Conservation (phyloP, 2,113 vertebrate species). For the Neofelis nebulosa region DNA sequence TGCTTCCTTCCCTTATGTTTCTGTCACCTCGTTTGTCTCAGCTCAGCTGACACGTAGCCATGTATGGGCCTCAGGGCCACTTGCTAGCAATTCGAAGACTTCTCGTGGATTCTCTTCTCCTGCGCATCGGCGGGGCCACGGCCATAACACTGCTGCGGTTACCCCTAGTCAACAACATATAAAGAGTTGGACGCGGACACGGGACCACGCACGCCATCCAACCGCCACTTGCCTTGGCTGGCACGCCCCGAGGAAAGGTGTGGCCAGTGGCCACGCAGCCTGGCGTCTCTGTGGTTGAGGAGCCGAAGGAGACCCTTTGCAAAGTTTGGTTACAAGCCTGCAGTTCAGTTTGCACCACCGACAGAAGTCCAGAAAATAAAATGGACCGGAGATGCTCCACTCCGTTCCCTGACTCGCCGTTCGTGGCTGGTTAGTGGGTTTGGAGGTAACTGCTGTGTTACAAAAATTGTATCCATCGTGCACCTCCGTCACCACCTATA, state of each 20-base stretch:
- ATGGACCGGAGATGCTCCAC: conserved; percentile 58
- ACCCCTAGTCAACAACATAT: conserved; percentile 31
- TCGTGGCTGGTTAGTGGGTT: conserved; percentile 72
- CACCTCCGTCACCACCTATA: conserved; percentile 76
- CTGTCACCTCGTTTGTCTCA: conserved; percentile 65
- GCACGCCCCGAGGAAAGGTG: not conserved
- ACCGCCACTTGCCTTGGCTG: conserved; percentile 39
- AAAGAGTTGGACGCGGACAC: not conserved
- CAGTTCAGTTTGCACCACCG: not conserved
- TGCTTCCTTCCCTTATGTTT: conserved; percentile 49
- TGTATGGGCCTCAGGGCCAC: not conserved
- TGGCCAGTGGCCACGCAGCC: conserved; percentile 16
- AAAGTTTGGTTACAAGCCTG: not conserved
- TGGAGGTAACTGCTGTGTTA: conserved; percentile 72
- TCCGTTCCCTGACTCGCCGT: conserved; percentile 61
- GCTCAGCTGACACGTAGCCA: conserved; percentile 34
- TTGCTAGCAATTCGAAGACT: conserved; percentile 68
- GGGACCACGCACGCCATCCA: not conserved
- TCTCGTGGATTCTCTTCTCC: not conserved
- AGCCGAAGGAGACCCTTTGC: not conserved
- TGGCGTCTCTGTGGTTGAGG: not conserved
- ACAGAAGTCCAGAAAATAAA: conserved; percentile 48
- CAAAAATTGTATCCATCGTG: conserved; percentile 59
- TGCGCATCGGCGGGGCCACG: not conserved
- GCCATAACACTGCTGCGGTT: not conserved